Base-by-base conservation (phyloP, 2,888 invertebrate species). In the Drosophila kokeensis region DNA sequence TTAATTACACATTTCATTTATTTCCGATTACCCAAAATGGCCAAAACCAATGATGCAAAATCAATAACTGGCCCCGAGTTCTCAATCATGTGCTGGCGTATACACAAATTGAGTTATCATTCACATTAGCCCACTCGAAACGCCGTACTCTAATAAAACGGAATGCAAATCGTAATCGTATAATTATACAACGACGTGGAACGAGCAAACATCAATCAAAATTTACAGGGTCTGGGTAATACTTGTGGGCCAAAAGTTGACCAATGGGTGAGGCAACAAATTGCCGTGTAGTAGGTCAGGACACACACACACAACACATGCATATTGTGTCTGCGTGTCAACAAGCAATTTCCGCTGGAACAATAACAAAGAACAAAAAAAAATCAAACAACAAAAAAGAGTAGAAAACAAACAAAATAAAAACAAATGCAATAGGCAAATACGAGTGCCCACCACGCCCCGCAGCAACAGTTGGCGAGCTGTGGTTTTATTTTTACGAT, bases 1-100 rank as follows among this genome's bases (percentile, higher is more conserved):
- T 88, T 85, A 85, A 85, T 85, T 85, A 85, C 86, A 85, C 86
- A 85, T 85, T 79, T 85, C 88, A 85, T 85, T 87, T 85, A 74
- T 79, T 84, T 67, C 62, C 54, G 61, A 76, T 63, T 62, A 45
- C 53, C 69, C 42, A 69, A 67, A 69, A 67, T 53, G 55, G 10
- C 50, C 32, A 54, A 50, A 57, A 38, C 68, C 82, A 83, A 74
- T 82, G 70, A 71, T 74, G 69, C 68, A 75, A 79, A 86, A 86
- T 88, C 85, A 86, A 85, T 85, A 82, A 57, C 63, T 52, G 13
- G 36, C 52, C 30, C 30, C n/a, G n/a, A 13, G n/a, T 40, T 27
- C 42, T 48, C 30, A 4, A 21, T 34, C 38, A 29, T 10, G 18
- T 27, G 15, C 11, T 21, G 10, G 13, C 4, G 3, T 29, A 32